phyloP scores from a whole-genome alignment of 2,797 vertebrate genomes.

The Orestias chungarensis region DNA sequence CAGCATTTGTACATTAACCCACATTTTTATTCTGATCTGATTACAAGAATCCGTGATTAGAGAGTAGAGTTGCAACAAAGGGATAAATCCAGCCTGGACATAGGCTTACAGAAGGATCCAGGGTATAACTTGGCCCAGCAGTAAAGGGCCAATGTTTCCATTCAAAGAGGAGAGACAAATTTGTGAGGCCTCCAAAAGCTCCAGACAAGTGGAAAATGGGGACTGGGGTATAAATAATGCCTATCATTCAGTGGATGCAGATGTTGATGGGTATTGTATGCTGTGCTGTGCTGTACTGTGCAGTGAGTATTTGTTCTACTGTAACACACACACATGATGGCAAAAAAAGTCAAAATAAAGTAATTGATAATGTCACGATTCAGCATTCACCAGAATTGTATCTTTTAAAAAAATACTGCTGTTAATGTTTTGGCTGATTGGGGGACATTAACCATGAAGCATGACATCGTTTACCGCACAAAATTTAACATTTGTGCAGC shows the following conservation, averaged over 20 bases:
- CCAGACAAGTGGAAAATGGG: constrained; percentile 29
- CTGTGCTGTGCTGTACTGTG: constrained; percentile 4
- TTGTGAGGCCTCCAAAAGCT: constrained; percentile 61
- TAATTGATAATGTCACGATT: neutral
- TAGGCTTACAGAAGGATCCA: constrained; percentile 55
- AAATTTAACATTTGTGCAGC: constrained; percentile 39
- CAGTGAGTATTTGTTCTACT: constrained; percentile 44
- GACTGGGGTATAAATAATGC: constrained; percentile 49
- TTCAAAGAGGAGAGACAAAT: constrained; percentile 66
- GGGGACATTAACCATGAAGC: constrained; percentile 56
- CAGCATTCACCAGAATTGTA: neutral
- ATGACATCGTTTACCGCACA: constrained; percentile 54
- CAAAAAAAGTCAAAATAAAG: neutral
- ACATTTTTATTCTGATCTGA: constrained; percentile 59
- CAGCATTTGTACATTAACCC: constrained; percentile 59
- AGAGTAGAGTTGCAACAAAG: constrained; percentile 49
- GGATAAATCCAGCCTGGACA: constrained; percentile 34
- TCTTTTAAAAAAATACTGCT: neutral
- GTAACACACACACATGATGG: neutral
- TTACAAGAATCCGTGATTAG: constrained; percentile 24
- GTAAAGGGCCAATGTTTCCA: constrained; percentile 45
- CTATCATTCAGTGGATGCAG: constrained; percentile 30
- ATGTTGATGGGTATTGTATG: constrained; percentile 19
- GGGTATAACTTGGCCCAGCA: constrained; percentile 51
- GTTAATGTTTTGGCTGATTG: neutral